phyloP scores from a whole-genome alignment of 2,113 vertebrate species.

The Syngnathus scovelli region DNA sequence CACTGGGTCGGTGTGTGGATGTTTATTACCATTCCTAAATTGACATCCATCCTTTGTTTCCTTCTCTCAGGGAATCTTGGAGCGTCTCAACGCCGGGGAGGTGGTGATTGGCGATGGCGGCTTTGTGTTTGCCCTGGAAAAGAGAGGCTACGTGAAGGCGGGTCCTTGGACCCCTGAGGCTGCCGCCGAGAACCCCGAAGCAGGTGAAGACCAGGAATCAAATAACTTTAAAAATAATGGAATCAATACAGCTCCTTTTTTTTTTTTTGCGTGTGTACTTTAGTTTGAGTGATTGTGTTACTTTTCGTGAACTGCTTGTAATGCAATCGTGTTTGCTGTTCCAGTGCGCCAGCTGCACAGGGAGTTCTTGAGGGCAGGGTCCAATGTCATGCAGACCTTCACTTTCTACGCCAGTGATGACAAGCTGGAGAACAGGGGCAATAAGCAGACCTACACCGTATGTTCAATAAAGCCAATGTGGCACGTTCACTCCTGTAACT shows the following conservation, averaged over 20 bases:
- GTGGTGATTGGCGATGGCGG: slow-evolving; percentile 94
- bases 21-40: not conserved
- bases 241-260: not conserved
- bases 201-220: slow-evolving; percentile 70
- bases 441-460: slow-evolving; percentile 83
- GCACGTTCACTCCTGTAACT: not conserved
- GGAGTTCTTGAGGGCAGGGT: slow-evolving; percentile 90
- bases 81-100: slow-evolving; percentile 84
- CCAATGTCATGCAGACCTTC: slow-evolving; percentile 95
- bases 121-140: slow-evolving; percentile 94
- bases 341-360: slow-evolving; percentile 93
- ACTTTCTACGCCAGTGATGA: slow-evolving; percentile 98
- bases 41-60: not conserved
- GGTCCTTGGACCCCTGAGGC: slow-evolving; percentile 98
- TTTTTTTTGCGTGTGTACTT: not conserved
- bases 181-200: slow-evolving; percentile 85
- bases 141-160: slow-evolving; percentile 94
- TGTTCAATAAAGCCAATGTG: slow-evolving; percentile 44
- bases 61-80: slow-evolving; percentile 65
- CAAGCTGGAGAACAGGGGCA: slow-evolving; percentile 95
- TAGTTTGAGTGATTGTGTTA: not conserved
- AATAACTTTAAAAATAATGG: too few relatives aligned
- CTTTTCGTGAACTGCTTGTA: not conserved
- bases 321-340: slow-evolving; percentile 14
- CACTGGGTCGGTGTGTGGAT: not conserved